phyloP scores from a whole-genome alignment of 2,888 invertebrate species.

The Yponomeuta malinellus region DNA sequence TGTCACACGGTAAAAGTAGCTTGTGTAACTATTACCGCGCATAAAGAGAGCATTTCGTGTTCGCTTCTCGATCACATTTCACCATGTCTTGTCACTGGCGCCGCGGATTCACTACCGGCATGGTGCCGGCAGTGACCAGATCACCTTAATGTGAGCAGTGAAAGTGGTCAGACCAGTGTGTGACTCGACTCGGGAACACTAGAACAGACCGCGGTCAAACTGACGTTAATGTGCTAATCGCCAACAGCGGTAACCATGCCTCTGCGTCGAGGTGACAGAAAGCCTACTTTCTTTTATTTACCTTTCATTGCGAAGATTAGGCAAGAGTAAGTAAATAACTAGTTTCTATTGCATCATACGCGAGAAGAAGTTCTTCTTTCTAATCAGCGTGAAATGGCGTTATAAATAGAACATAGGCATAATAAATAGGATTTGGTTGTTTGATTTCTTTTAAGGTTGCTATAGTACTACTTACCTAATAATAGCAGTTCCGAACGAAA shows the following conservation, averaged over 20 bases:
- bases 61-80: background rate
- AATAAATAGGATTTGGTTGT: too few species aligned
- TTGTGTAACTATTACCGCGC: too few species aligned
- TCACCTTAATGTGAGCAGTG: slow-evolving; percentile 28
- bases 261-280: background rate
- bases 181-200: slow-evolving; percentile 20
- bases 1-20: too few species aligned
- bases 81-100: background rate
- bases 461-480: too few species aligned
- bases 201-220: background rate
- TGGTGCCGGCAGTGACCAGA: slow-evolving; percentile 2
- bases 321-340: background rate
- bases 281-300: background rate
- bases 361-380: too few species aligned
- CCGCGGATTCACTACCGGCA: background rate
- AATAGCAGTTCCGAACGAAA: too few species aligned
- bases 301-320: background rate
- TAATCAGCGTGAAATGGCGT: too few species aligned
- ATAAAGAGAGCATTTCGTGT: background rate
- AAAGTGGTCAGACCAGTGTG: slow-evolving; percentile 38
- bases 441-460: too few species aligned
- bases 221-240: background rate
- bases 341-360: background rate
- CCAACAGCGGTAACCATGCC: background rate
- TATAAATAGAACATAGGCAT: too few species aligned